phyloP scores from a whole-genome alignment of 2,113 vertebrate genomes.

The Dendropsophus ebraccatus region DNA sequence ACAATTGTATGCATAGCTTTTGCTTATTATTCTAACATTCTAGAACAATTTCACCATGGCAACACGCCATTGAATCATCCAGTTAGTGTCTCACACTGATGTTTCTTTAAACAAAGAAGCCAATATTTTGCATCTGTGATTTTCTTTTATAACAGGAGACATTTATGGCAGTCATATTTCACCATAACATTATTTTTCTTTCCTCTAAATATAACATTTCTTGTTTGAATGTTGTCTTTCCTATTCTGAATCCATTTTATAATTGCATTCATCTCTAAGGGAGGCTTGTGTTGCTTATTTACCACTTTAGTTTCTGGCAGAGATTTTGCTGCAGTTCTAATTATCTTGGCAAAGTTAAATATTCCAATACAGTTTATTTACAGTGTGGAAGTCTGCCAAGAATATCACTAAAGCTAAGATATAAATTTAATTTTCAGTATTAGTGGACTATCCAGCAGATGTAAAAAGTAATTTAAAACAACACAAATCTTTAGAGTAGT shows the following conservation, averaged over 20 bases:
- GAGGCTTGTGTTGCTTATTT: conserved; percentile 48
- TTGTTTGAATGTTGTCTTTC: conserved; percentile 23
- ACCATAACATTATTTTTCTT: background rate
- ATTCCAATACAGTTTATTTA: conserved; percentile 66
- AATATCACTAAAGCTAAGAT: conserved; percentile 59
- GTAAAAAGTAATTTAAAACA: conserved; percentile 46
- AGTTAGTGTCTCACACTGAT: background rate
- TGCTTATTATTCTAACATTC: conserved; percentile 12
- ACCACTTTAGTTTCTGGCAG: conserved; percentile 46
- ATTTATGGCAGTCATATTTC: conserved; percentile 1
- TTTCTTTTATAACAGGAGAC: background rate
- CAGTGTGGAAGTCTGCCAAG: conserved; percentile 60
- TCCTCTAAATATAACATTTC: conserved; percentile 15
- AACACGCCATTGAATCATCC: conserved; percentile 9
- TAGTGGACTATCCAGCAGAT: conserved; percentile 58
- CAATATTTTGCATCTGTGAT: background rate
- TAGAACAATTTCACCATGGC: conserved; percentile 34
- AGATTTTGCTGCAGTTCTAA: conserved; percentile 44
- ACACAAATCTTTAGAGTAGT: conserved; percentile 17
- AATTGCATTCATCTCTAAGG: conserved; percentile 30
- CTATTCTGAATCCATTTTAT: conserved; percentile 15
- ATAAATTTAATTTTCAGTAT: conserved; percentile 53
- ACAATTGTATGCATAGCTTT: conserved; percentile 28
- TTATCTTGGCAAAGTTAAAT: conserved; percentile 59
- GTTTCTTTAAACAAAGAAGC: conserved; percentile 12